Conservation (phyloP, 2,888 invertebrate species). For the Eristalis intricaria region DNA sequence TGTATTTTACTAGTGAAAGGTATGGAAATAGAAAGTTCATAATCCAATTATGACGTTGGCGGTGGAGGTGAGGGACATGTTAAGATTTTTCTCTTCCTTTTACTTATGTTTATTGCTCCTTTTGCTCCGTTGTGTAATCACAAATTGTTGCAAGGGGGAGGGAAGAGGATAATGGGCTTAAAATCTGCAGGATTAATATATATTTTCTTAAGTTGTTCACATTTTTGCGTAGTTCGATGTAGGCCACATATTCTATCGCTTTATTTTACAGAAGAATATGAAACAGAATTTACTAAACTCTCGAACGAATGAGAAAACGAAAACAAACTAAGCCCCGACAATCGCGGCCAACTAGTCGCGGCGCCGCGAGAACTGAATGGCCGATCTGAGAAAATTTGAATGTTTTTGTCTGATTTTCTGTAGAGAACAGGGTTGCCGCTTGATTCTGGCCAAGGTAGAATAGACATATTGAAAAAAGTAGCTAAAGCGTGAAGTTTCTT, state of each 20-base stretch:
- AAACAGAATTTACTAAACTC: conserved; percentile 4
- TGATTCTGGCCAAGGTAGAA: no score
- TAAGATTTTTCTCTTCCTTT: conserved; percentile 23
- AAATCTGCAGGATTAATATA: neutral
- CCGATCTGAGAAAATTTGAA: neutral
- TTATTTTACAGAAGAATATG: conserved; percentile 1
- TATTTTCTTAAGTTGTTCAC: neutral
- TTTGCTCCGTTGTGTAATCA: conserved; percentile 60
- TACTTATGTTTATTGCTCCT: conserved; percentile 11
- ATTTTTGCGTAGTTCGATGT: neutral
- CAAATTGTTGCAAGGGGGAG: neutral
- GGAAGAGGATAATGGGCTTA: conserved; percentile 4
- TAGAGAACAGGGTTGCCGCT: no score
- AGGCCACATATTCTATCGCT: conserved; percentile 3
- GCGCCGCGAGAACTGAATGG: neutral
- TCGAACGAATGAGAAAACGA: conserved; percentile 12
- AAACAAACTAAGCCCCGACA: conserved; percentile 16
- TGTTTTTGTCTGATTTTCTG: conserved; percentile 23
- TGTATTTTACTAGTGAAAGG: conserved; percentile 15
- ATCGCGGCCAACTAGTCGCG: no score
- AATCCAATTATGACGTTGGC: conserved; percentile 37
- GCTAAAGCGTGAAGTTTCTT: no score
- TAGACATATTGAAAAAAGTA: no score
- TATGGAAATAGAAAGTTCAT: conserved; percentile 65
- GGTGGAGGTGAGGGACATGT: conserved; percentile 21